Evolutionary conservation across 2,888 invertebrate species (phyloP).

Genomic region (Rhodophaea formosa): DNA sequence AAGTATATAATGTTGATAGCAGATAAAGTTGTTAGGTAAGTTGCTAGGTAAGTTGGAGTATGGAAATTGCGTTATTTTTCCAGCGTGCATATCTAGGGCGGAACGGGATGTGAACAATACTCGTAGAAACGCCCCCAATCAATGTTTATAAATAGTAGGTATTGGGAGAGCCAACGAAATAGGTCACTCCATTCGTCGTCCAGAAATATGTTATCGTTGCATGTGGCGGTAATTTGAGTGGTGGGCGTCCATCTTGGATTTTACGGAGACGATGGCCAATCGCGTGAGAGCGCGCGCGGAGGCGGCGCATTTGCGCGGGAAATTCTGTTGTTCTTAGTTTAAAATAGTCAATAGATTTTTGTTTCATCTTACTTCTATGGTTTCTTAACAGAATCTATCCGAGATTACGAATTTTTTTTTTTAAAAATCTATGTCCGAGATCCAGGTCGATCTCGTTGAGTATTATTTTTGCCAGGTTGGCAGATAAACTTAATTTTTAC

Average conservation of each 20-base stretch:
- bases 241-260: conserved; percentile 67
- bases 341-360: neutral
- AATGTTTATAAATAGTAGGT: conserved; percentile 11
- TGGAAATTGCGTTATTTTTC: too few species aligned
- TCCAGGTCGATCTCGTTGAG: too few species aligned
- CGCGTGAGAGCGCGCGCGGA: conserved; percentile 34
- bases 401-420: too few species aligned
- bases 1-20: too few species aligned
- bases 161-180: conserved; percentile 33
- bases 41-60: neutral
- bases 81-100: too few species aligned
- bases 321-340: conserved; percentile 19
- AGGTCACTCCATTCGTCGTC: conserved; percentile 47
- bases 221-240: conserved; percentile 51
- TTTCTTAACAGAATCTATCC: too few species aligned
- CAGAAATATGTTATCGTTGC: conserved; percentile 23
- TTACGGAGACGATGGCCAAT: conserved; percentile 57
- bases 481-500: too few species aligned
- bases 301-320: conserved; percentile 54
- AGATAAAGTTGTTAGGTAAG: neutral
- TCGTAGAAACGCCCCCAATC: conserved; percentile 8
- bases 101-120: neutral
- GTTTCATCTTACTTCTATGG: too few species aligned
- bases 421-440: too few species aligned
- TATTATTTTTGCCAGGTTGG: too few species aligned